Evolutionary conservation across 1,140 invertebrate species (phyloP), one percentile per base, ranked within the genome.

Genomic region (Bombus confusus): DNA sequence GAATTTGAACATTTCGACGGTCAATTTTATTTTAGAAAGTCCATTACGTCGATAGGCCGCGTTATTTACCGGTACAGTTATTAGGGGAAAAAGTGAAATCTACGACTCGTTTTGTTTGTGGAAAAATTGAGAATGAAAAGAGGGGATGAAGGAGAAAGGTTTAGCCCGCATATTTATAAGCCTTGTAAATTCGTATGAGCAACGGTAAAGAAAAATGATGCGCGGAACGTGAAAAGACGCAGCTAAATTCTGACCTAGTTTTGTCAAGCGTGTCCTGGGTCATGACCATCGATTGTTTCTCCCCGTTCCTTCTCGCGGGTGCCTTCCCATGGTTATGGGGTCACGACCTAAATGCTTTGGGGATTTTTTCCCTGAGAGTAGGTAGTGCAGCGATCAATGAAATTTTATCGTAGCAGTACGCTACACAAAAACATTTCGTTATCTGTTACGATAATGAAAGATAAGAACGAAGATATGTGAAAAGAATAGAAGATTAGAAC

Each of bases 231-330:
- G 85, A 85, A 88, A 87, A 77, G 75, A 87, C 74, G 39, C 68
- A 15, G 34, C 81, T 81, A 90, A 81, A 88, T 91, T 90, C 82
- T 90, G 90, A 88, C 90, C 90, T 34, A 91, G 89, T 88, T 91
- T 71, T 82, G 62, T 68, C 47, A 59, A 71, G 69, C 71, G 77
- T 90, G 68, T 90, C 89, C 90, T 90, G 89, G 89, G 89, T 90
- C 90, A 91, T 83, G 90, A 90, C 69, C 90, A 91, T 90, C 82
- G 90, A 90, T 91, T 91, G 85, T 91, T 90, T 85, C 84, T 73
- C 80, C 71, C 79, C 78, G 75, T 47, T 39, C 41, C 74, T 62
- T 77, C 52, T 37, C 57, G 59, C 62, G 5, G 57, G 52, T 73
- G 59, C 37, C 68, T 73, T 81, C 79, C 72, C 72, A 52, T 88